These are phyloP conservation scores for Drosophila histrio DNA, from an alignment of 2,888 invertebrate species.

Conservation along the genomic window DNA sequence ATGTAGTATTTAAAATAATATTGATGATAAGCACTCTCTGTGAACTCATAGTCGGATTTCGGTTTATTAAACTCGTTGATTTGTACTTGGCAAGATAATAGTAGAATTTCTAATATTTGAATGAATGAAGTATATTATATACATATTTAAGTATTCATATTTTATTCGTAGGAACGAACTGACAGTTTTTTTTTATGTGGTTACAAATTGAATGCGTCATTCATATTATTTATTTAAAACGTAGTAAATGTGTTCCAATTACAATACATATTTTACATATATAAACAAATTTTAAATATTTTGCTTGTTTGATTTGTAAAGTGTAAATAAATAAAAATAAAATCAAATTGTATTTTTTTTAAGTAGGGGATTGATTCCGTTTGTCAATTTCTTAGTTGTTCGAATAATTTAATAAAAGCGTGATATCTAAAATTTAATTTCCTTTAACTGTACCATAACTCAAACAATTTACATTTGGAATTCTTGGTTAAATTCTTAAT, in stretches of 20 bases:
- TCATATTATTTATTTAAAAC: conserved; percentile 4
- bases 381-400: too few species aligned
- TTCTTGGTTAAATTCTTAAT: too few species aligned
- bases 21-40: conserved; percentile 15
- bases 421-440: too few species aligned
- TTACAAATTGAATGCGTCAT: conserved; percentile 1
- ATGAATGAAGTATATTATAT: background rate
- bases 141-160: background rate
- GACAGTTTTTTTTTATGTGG: background rate
- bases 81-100: conserved; percentile 3
- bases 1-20: background rate
- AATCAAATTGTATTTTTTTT: too few species aligned
- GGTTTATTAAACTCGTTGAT: conserved; percentile 5
- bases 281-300: background rate
- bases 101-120: background rate
- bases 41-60: conserved; percentile 5
- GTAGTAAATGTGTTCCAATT: background rate
- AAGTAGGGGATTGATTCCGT: too few species aligned
- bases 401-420: too few species aligned
- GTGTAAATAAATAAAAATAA: too few species aligned
- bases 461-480: too few species aligned
- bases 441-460: too few species aligned
- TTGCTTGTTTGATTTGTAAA: too few species aligned
- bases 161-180: background rate
- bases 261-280: background rate